phyloP scores from a whole-genome alignment of 2,888 invertebrate species.

The Dynastes maya region DNA sequence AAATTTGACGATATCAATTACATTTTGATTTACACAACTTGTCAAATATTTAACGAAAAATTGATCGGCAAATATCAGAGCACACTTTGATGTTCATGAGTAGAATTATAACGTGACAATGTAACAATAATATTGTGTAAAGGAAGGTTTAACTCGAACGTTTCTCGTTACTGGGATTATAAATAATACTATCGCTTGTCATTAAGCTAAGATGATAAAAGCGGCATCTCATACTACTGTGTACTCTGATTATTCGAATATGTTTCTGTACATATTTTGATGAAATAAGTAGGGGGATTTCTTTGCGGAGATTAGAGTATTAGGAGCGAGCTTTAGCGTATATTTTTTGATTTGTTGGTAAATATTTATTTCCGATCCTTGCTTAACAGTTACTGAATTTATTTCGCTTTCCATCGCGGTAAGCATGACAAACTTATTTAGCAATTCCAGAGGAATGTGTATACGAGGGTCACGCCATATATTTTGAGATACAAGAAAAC shows the following conservation, averaged over 20 bases:
- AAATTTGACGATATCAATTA: constrained; percentile 33
- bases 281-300: constrained; percentile 8
- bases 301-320: neutral
- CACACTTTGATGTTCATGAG: constrained; percentile 19
- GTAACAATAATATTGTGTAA: constrained; percentile 40
- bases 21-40: constrained; percentile 35
- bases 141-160: constrained; percentile 17
- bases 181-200: constrained; percentile 23
- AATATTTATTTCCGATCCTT: constrained; percentile 9
- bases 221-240: constrained; percentile 9
- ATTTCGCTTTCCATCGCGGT: neutral
- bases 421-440: too few species aligned
- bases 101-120: constrained; percentile 26
- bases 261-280: constrained; percentile 19
- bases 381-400: neutral
- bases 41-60: constrained; percentile 42
- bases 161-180: constrained; percentile 21
- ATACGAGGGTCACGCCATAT: too few species aligned
- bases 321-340: neutral
- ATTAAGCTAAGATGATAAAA: constrained; percentile 16
- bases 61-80: constrained; percentile 1
- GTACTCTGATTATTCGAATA: constrained; percentile 5
- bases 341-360: constrained; percentile 2
- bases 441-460: too few species aligned
- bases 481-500: too few species aligned